Evolutionary conservation across 2,888 invertebrate genomes (phyloP), one percentile per base, ranked within the genome.

Genomic region (Tenthredo scrophulariae): DNA sequence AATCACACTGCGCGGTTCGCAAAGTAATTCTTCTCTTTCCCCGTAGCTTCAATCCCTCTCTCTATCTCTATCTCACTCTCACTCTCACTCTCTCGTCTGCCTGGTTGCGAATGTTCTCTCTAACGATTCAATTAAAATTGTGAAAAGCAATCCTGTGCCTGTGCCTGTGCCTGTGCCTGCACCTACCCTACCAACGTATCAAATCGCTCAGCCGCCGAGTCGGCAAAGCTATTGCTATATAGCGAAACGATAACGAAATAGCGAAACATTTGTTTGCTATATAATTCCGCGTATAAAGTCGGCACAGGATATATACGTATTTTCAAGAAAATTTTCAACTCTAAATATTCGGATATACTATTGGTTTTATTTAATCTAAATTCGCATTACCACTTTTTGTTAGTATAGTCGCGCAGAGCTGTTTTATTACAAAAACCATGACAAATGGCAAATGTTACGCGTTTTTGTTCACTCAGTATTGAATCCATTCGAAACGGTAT

Each of bases 351-450:
- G 18, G 13, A 33, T 67, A 67, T 6, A 13, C n/a, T 13, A 37
- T 67, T 90, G 89, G 89, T 87, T 86, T 88, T 87, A 90, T 89
- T 89, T 90, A 90, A 91, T 90, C 88, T 88, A 89, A 89, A 88
- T 89, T 58, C 80, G 80, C 80, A 80, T 80, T 80, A 80, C 58
- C 58, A 50, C 80, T 80, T 80, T 80, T 80, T 80, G 3, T 46
- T 4, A 13, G 40, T n/a, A 43, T 43, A 74, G 72, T 26, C 26
- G 79, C 77, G 54, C 29, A 33, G 80, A 62, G n/a, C 18, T 46
- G n/a, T 80, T 92, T 92, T 92, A 92, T 92, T 92, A 90, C 92
- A 92, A 92, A 92, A 92, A 92, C 86, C 88, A 88, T 89, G 89
- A 89, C 89, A 90, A 89, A 90, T 91, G 89, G 92, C 92, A 91